Evolutionary conservation across 2,797 vertebrate genomes (phyloP).

Genomic region (Carcharodon carcharias): DNA sequence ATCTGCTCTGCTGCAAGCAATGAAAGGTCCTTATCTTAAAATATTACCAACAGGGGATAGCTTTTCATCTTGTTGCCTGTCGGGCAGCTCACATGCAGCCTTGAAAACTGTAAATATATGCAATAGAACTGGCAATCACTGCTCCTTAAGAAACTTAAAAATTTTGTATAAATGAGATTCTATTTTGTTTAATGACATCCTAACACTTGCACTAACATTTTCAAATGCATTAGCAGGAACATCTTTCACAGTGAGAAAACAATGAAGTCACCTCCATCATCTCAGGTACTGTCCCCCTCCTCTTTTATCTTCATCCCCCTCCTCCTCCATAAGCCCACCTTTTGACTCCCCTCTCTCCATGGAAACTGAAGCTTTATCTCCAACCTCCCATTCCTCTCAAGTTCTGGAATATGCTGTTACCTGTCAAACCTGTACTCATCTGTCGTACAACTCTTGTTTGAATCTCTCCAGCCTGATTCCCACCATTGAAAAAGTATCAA

Average conservation of each 20-base stretch:
- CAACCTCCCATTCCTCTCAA: neutral
- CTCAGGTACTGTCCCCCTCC: neutral
- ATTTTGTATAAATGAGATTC: neutral
- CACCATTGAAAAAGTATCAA: neutral
- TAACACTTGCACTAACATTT: neutral
- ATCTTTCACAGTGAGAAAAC: neutral
- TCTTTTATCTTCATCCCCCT: neutral
- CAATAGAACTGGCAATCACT: neutral
- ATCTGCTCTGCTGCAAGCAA: neutral
- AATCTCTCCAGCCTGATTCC: neutral
- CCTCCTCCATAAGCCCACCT: neutral
- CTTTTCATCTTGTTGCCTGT: neutral
- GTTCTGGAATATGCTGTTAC: too few species aligned
- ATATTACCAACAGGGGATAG: neutral
- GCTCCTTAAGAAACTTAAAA: neutral
- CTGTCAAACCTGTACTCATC: neutral
- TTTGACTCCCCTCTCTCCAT: neutral
- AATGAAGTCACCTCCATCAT: neutral
- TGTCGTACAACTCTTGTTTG: neutral
- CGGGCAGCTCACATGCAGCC: neutral
- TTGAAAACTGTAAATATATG: neutral
- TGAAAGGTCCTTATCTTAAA: neutral
- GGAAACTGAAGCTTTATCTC: neutral
- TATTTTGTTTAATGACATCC: neutral
- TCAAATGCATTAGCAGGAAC: neutral